Percentiles rank a stretch among this genome's conserved stretches.
phyloP scores from a whole-genome alignment of 2,888 invertebrate species.

The Euclidia mi region DNA sequence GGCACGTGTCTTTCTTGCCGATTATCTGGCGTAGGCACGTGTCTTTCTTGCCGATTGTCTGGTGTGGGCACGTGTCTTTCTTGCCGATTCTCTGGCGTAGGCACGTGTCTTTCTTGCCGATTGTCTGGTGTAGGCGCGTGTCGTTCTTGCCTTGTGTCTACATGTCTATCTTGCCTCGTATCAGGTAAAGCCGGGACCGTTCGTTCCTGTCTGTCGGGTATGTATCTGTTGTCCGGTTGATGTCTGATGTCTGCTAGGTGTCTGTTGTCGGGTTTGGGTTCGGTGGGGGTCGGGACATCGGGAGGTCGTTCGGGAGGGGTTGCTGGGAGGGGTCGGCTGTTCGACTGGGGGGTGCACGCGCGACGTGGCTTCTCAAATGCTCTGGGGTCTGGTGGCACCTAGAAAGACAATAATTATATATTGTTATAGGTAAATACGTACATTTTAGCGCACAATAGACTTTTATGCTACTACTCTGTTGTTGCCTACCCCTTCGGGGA shows the following conservation, averaged over 20 bases:
- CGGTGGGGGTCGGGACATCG: slow-evolving; percentile 55
- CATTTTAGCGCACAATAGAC: no score
- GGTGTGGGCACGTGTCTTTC: slow-evolving; percentile 41
- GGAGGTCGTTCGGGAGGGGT: slow-evolving; percentile 75
- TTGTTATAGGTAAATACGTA: slow-evolving; percentile 52
- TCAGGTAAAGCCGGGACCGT: slow-evolving; percentile 21
- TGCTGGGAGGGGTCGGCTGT: slow-evolving; percentile 82
- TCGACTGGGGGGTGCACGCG: slow-evolving; percentile 83
- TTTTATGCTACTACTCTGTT: no score
- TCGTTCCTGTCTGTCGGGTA: slow-evolving; percentile 48
- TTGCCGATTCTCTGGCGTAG: slow-evolving; percentile 35
- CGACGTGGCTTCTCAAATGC: slow-evolving; percentile 85
- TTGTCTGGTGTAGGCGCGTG: slow-evolving; percentile 35
- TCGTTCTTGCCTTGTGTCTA: slow-evolving; percentile 41
- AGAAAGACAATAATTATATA: slow-evolving; percentile 26
- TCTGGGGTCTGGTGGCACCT: slow-evolving; percentile 85
- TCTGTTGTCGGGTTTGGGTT: slow-evolving; percentile 50
- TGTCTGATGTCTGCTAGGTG: slow-evolving; percentile 34
- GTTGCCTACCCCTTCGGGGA: no score
- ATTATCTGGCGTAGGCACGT: slow-evolving; percentile 39
- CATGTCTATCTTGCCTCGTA: slow-evolving; percentile 43
- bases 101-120: slow-evolving; percentile 42
- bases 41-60: slow-evolving; percentile 44
- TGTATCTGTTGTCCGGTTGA: slow-evolving; percentile 37
- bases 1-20: slow-evolving; percentile 42